phyloP scores from a whole-genome alignment of 2,888 invertebrate species.

The Neoaliturus tenellus region DNA sequence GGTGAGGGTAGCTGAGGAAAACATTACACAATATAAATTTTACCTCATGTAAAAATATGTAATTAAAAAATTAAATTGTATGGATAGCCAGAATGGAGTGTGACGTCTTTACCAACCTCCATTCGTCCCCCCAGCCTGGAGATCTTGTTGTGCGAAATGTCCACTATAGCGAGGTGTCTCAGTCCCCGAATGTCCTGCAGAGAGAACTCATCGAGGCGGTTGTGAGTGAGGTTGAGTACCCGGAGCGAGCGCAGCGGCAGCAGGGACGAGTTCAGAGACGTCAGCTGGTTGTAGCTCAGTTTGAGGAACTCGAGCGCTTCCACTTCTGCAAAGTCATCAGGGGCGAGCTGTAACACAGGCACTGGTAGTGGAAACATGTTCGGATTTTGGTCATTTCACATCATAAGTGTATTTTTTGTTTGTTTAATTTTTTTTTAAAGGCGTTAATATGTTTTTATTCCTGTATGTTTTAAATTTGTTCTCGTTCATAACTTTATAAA shows the following conservation, averaged over 20 bases:
- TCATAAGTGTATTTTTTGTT: too few relatives aligned
- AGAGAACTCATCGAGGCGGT: conserved; percentile 85
- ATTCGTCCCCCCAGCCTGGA: conserved; percentile 79
- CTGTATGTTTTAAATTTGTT: too few relatives aligned
- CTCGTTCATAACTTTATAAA: too few relatives aligned
- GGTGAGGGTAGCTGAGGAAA: too few relatives aligned
- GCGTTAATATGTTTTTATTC: too few relatives aligned
- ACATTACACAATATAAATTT: too few relatives aligned
- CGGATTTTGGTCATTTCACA: too few relatives aligned
- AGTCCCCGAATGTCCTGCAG: conserved; percentile 87
- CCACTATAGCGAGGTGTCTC: conserved; percentile 81
- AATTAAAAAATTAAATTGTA: too few relatives aligned
- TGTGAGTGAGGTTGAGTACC: conserved; percentile 85
- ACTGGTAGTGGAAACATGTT: too few relatives aligned
- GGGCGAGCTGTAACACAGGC: conserved; percentile 76
- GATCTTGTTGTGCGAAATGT: conserved; percentile 87
- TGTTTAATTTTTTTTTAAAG: too few relatives aligned
- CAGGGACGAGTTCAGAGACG: conserved; percentile 83
- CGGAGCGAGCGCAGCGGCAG: conserved; percentile 81
- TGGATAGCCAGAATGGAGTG: too few relatives aligned
- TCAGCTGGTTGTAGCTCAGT: conserved; percentile 83
- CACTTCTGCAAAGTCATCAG: conserved; percentile 85
- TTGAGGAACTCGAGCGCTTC: conserved; percentile 82
- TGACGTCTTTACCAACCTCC: conserved; percentile 78
- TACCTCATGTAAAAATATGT: too few relatives aligned